Conservation (phyloP, 2,888 invertebrate genomes). For the Hypselothyrea guttata region DNA sequence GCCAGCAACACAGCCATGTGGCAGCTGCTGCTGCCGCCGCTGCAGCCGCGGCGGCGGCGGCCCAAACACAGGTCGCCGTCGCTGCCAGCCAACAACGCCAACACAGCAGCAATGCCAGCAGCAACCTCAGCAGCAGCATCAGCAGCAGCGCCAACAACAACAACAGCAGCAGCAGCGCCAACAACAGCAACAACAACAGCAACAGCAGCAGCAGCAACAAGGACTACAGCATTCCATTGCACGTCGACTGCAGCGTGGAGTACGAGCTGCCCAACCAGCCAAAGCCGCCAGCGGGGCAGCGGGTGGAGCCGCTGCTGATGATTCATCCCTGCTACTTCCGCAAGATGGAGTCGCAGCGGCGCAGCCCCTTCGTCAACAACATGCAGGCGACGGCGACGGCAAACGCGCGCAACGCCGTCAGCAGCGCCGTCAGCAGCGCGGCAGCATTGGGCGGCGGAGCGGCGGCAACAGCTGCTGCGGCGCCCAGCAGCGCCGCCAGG, state of each 20-base stretch:
- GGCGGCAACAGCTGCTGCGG: constrained; percentile 63
- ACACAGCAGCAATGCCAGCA: constrained; percentile 25
- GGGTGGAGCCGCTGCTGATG: constrained; percentile 93
- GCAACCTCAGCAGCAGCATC: constrained; percentile 57
- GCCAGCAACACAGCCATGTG: constrained; percentile 31
- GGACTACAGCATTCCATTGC: constrained; percentile 92
- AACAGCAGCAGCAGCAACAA: constrained; percentile 84
- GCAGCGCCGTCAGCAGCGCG: constrained; percentile 76
- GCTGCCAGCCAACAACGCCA: constrained; percentile 52
- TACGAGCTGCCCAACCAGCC: constrained; percentile 95
- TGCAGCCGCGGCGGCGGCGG: constrained; percentile 48
- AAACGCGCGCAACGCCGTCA: constrained; percentile 74
- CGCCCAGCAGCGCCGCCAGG: constrained; percentile 59
- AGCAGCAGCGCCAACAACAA: constrained; percentile 82
- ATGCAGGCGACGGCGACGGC: constrained; percentile 85
- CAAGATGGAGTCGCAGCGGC: constrained; percentile 91
- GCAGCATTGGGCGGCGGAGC: constrained; percentile 64
- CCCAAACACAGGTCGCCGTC: constrained; percentile 54
- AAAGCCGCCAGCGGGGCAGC: constrained; percentile 91
- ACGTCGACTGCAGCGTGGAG: constrained; percentile 95
- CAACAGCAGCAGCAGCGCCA: constrained; percentile 69
- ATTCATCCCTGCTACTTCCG: constrained; percentile 95
- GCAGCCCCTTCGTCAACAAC: constrained; percentile 92
- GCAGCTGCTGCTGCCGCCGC: constrained; percentile 28
- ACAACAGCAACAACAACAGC: constrained; percentile 28